Conservation (phyloP, 2,888 invertebrate genomes). For the Biston stratarius region DNA sequence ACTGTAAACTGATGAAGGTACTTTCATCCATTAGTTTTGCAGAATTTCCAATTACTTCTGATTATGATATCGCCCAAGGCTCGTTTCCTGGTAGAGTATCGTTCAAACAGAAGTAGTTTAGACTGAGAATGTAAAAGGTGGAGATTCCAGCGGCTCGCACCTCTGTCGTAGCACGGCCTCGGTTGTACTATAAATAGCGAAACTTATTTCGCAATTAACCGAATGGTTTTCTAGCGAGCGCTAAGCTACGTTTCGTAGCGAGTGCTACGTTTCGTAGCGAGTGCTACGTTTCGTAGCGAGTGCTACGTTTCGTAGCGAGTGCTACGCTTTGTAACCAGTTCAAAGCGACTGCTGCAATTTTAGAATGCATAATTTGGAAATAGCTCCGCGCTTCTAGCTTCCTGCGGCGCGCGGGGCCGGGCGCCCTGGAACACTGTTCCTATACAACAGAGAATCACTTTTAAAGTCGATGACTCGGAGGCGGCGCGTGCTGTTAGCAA, state of each 20-base stretch:
- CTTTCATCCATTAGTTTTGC: neutral
- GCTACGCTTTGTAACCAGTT: slow-evolving; percentile 16
- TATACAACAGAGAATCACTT: no score
- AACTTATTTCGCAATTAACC: neutral
- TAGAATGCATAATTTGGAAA: slow-evolving; percentile 6
- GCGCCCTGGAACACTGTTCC: no score
- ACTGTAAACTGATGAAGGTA: neutral
- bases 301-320: slow-evolving; percentile 15
- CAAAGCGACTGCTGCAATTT: slow-evolving; percentile 10
- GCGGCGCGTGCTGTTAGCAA: neutral
- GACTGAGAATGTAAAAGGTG: neutral
- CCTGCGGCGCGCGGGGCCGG: no score
- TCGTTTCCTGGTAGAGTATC: neutral
- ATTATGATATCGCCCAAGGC: neutral
- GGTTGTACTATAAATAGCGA: neutral
- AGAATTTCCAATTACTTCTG: neutral
- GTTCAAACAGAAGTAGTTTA: neutral
- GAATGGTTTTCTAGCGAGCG: slow-evolving; percentile 21
- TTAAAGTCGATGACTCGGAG: neutral
- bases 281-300: slow-evolving; percentile 11
- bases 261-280: slow-evolving; percentile 12
- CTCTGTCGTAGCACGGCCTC: no score
- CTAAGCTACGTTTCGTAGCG: slow-evolving; percentile 22
- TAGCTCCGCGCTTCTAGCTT: neutral
- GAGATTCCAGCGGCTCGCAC: no score